Evolutionary conservation across 2,113 vertebrate species (phyloP).

Genomic region (Trichomycterus rosablanca): DNA sequence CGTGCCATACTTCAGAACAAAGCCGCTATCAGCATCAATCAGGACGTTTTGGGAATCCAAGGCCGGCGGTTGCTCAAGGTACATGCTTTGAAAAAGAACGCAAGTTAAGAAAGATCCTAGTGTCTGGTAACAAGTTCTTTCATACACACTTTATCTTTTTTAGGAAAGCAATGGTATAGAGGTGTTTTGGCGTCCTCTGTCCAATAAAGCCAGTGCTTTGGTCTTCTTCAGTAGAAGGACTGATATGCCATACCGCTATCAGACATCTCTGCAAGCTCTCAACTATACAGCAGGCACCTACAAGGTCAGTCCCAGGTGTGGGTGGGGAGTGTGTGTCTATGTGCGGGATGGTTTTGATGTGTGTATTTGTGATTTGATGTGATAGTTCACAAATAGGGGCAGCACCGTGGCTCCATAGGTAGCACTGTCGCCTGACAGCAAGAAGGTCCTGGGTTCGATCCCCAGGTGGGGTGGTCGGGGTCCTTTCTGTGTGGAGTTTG

Average conservation of each 20-base stretch:
- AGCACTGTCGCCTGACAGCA: too few species aligned
- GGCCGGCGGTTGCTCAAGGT: constrained; percentile 83
- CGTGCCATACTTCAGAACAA: constrained; percentile 82
- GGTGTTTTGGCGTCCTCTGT: constrained; percentile 79
- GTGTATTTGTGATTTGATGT: neutral
- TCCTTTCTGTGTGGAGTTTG: too few species aligned
- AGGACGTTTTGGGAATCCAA: constrained; percentile 84
- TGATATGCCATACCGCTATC: constrained; percentile 81
- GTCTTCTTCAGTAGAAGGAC: constrained; percentile 86
- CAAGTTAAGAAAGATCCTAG: neutral
- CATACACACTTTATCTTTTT: neutral
- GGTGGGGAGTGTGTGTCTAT: neutral
- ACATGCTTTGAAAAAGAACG: neutral
- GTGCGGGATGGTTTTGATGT: neutral
- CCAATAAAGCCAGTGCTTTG: constrained; percentile 62
- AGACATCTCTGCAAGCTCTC: constrained; percentile 71
- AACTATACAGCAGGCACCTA: constrained; percentile 64
- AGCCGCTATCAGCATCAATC: constrained; percentile 81
- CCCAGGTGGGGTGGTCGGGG: too few species aligned
- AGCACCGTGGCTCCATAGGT: too few species aligned
- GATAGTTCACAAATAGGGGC: too few species aligned
- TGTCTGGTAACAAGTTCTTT: neutral
- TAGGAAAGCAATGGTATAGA: constrained; percentile 78
- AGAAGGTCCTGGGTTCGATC: too few species aligned
- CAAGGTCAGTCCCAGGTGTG: constrained; percentile 57